Evolutionary conservation across 2,888 invertebrate species (phyloP), one percentile per base, ranked within the genome.

Genomic region (Andrena marginata): DNA sequence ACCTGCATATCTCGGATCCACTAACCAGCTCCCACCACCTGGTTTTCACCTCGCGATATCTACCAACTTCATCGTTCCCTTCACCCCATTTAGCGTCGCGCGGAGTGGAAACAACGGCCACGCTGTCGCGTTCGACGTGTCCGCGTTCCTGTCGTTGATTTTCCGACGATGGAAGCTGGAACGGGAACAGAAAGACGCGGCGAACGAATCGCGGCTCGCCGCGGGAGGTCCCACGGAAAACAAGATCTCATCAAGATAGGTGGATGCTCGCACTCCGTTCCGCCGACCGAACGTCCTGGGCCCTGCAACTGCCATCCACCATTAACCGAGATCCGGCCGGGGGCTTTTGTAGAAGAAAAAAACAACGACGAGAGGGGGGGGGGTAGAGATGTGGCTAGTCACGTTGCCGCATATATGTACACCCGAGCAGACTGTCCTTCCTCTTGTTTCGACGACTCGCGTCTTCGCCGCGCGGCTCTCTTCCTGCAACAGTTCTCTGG

Each of bases 211-310:
- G 91, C 88, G 88, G 87, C 82, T 77, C 91, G 82, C 92, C 87
- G 88, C 91, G 87, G 92, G 91, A 89, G 90, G 85, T 87, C 89
- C 80, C 84, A 85, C 87, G 90, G 91, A 91, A 92, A 93, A 93
- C 93, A 91, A 94, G 94, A 94, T 94, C 93, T 94, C 93, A 94
- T 94, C 93, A 93, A 93, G 94, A 94, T 94, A 94, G 90, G 81
- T 79, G 80, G 89, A 88, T 90, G 90, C 90, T 91, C 89, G 89
- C 89, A 89, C 91, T 90, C 80, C 83, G 90, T 91, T 89, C 88
- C 89, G 86, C 83, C 89, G 85, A 90, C 85, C 89, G 76, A 88
- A 87, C 90, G 85, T 85, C 68, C 82, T 77, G 85, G 85, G 82
- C 79, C 88, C 78, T 86, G 87, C 90, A 88, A 91, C 91, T 90